A percentile compares a stretch with the other conserved stretches of the same genome.
phyloP scores from a whole-genome alignment of 2,888 invertebrate genomes.

The Cephus rjabovi region DNA sequence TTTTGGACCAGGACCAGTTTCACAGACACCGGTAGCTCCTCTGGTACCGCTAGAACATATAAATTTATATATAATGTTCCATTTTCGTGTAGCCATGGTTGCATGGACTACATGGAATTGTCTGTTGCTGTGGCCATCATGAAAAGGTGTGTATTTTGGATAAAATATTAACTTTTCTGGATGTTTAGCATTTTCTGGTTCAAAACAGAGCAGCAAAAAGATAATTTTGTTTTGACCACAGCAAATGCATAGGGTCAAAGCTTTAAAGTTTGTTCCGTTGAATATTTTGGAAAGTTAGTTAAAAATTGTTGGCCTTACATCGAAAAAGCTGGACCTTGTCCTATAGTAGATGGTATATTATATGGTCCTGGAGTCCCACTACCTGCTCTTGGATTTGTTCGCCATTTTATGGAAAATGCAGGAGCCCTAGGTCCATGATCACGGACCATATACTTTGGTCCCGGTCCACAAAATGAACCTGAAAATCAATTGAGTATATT shows the following conservation, averaged over 20 bases:
- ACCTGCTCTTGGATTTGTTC: slow-evolving; percentile 30
- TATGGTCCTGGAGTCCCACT: slow-evolving; percentile 40
- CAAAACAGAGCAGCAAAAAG: no score
- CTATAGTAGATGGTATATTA: slow-evolving; percentile 20
- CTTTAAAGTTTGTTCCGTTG: no score
- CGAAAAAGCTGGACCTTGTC: slow-evolving; percentile 38
- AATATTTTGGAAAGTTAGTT: no score
- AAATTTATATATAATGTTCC: neutral
- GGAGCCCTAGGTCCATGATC: slow-evolving; percentile 22
- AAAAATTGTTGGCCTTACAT: slow-evolving; percentile 30
- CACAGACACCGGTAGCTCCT: slow-evolving; percentile 18
- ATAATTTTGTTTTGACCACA: no score
- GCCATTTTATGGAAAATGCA: slow-evolving; percentile 41
- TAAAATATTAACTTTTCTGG: no score
- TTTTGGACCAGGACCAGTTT: slow-evolving; percentile 34
- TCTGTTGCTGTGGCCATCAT: no score
- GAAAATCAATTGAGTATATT: neutral
- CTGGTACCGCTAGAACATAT: slow-evolving; percentile 18
- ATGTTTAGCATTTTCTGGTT: no score
- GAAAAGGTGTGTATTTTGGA: no score
- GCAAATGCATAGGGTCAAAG: no score
- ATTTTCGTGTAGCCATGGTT: neutral
- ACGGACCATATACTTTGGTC: slow-evolving; percentile 41
- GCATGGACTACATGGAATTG: no score
- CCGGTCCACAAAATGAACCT: slow-evolving; percentile 30